Evolutionary conservation across 53 echinoderm and acorn worm species (phyloP).

Genomic region (Stichopus horrens): DNA sequence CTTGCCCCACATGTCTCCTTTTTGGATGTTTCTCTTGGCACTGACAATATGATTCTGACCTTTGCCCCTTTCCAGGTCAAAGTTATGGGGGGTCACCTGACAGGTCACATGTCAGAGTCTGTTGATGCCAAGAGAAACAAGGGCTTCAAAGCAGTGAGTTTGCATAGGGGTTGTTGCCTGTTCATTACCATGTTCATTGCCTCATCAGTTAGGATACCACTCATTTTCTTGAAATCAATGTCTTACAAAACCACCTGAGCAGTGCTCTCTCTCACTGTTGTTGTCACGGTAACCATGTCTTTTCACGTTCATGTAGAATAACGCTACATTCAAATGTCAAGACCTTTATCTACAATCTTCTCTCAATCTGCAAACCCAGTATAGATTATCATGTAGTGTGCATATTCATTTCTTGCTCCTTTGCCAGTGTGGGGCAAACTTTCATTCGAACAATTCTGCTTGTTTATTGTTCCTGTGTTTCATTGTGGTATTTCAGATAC

Average conservation of each 20-base stretch:
- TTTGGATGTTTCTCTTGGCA: conserved; percentile 47
- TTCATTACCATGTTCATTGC: neutral
- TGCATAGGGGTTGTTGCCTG: conserved; percentile 1
- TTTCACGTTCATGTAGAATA: no score
- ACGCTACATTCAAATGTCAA: no score
- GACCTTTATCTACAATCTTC: no score
- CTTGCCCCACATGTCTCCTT: neutral
- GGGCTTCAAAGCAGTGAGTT: conserved; percentile 97
- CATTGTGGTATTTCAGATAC: no score
- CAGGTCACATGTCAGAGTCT: conserved; percentile 82
- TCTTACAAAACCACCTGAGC: no score
- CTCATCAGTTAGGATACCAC: no score
- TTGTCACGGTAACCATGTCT: no score
- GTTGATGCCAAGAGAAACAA: conserved; percentile 78
- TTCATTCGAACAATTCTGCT: neutral
- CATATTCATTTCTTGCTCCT: neutral
- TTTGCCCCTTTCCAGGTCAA: conserved; percentile 81
- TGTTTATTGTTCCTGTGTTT: no score
- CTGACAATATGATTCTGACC: conserved; percentile 53
- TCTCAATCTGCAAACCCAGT: neutral
- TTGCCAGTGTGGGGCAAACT: neutral
- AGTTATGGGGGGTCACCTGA: conserved; percentile 79
- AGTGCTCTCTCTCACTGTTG: no score
- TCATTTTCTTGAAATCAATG: no score
- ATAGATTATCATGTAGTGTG: neutral